Conservation (phyloP, 2,888 invertebrate species). For the Rhogogaster chlorosoma region DNA sequence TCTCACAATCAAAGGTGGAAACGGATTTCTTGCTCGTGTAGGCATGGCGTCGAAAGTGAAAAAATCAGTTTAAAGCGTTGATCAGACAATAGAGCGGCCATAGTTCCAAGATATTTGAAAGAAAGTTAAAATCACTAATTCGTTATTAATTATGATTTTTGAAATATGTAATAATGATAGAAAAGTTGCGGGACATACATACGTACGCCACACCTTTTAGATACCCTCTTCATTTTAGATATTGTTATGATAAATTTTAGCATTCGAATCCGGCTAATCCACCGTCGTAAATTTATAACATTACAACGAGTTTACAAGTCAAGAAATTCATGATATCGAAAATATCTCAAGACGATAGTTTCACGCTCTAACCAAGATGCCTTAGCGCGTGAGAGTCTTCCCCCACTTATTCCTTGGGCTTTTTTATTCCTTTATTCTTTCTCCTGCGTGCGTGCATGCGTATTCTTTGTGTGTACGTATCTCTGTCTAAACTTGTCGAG, state of each 20-base stretch:
- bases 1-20: constrained; percentile 50
- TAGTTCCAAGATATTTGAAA: background rate
- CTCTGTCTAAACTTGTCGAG: constrained; percentile 37
- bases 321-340: background rate
- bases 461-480: constrained; percentile 17
- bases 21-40: constrained; percentile 22
- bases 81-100: constrained; percentile 32
- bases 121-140: background rate
- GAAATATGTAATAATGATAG: background rate
- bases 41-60: constrained; percentile 53
- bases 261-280: background rate
- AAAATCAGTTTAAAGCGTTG: constrained; percentile 14
- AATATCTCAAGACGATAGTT: background rate
- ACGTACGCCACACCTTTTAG: constrained; percentile 16
- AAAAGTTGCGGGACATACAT: background rate
- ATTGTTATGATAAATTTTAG: background rate
- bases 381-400: constrained; percentile 8
- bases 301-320: background rate
- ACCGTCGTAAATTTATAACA: background rate
- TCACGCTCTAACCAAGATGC: background rate
- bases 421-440: constrained; percentile 25
- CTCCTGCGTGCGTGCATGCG: constrained; percentile 20
- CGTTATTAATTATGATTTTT: background rate
- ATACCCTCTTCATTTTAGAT: background rate
- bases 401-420: background rate